These are phyloP conservation scores for Muscicapa striata DNA, from an alignment of 2,797 vertebrate genomes.

Conservation along the genomic window DNA sequence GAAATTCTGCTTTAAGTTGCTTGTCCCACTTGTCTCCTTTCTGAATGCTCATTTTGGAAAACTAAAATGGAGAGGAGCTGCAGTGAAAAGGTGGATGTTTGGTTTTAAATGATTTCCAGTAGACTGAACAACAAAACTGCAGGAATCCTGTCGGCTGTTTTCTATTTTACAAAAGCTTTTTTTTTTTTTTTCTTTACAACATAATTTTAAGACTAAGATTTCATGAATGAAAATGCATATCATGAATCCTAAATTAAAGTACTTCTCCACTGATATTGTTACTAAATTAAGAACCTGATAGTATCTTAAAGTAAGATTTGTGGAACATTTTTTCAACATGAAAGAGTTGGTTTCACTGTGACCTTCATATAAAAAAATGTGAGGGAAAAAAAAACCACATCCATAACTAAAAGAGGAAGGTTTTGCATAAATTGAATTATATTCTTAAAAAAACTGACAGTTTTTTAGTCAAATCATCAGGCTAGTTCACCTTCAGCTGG, in stretches of 20 bases:
- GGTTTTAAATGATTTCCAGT: not conserved
- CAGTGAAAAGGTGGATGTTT: not conserved
- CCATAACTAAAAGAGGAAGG: not conserved
- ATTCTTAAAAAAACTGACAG: not conserved
- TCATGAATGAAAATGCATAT: not conserved
- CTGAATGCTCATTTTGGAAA: not conserved
- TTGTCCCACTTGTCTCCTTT: not conserved
- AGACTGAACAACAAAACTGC: not conserved
- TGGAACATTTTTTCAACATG: not conserved
- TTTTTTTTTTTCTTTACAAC: not conserved
- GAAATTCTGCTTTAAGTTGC: not conserved
- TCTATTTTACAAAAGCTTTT: not conserved
- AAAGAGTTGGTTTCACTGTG: not conserved
- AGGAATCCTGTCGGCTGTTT: not conserved
- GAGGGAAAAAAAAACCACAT: not conserved
- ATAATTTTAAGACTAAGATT: not conserved
- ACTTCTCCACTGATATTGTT: not conserved
- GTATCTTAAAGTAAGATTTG: not conserved
- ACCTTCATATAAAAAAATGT: not conserved
- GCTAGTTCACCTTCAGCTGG: not conserved
- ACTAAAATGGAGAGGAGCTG: not conserved
- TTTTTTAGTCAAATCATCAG: not conserved
- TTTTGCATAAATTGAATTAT: not conserved
- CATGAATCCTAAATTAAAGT: not conserved
- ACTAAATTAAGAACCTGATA: not conserved